Evolutionary conservation across 1,140 invertebrate species (phyloP).

Genomic region (Brachionus paranguensis): DNA sequence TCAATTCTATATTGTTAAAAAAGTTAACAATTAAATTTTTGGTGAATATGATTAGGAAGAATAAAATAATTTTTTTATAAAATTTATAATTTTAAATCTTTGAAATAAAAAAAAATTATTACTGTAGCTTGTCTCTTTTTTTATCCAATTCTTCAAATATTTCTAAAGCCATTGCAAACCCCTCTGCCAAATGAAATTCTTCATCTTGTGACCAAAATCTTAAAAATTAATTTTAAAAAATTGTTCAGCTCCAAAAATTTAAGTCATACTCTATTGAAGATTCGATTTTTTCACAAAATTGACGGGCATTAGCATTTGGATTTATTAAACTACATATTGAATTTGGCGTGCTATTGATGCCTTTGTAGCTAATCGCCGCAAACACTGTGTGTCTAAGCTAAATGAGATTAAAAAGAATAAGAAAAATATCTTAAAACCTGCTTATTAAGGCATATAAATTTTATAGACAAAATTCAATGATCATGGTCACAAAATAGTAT

Average conservation of each 20-base stretch:
- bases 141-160: conserved; percentile 32
- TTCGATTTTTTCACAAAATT: conserved; percentile 29
- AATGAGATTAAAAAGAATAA: not conserved
- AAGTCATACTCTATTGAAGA: not conserved
- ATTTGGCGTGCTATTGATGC: not conserved
- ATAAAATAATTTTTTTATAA: no score
- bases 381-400: not conserved
- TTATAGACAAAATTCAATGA: no score
- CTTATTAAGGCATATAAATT: no score
- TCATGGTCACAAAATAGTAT: no score
- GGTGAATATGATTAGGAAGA: no score
- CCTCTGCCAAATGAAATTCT: not conserved
- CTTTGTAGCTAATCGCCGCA: not conserved
- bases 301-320: not conserved
- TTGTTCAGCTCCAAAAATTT: no score
- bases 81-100: not conserved
- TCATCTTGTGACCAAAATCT: not conserved
- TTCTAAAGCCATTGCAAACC: not conserved
- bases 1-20: not conserved
- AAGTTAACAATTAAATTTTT: not conserved
- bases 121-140: not conserved
- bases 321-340: conserved; percentile 30
- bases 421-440: not conserved
- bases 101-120: not conserved
- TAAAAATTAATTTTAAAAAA: not conserved